Conservation (phyloP, 2,888 invertebrate genomes). For the Alcis repandata region DNA sequence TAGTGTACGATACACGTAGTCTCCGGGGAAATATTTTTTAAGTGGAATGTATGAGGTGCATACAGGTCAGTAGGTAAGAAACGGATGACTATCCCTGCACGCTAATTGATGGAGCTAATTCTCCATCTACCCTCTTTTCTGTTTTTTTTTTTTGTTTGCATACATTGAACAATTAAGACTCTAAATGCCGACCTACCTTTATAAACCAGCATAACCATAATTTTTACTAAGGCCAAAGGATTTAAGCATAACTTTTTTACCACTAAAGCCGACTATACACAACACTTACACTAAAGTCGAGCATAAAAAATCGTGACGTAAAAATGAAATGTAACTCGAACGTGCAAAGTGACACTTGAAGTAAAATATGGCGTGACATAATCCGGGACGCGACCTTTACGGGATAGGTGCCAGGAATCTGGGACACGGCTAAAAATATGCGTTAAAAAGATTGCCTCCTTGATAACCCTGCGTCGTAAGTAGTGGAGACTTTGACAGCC, state of each 20-base stretch:
- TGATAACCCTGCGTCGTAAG: background rate
- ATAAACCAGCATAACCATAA: background rate
- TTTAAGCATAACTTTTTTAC: slow-evolving; percentile 5
- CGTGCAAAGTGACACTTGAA: slow-evolving; percentile 64
- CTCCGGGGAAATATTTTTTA: no score
- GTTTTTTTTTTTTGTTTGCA: no score
- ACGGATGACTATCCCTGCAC: no score
- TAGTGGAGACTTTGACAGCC: background rate
- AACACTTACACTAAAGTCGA: slow-evolving; percentile 37
- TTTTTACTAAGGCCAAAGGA: background rate
- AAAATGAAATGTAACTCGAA: slow-evolving; percentile 63
- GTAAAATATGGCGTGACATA: slow-evolving; percentile 62
- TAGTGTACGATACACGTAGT: no score
- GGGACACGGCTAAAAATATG: slow-evolving; percentile 34
- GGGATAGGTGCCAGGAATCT: slow-evolving; percentile 31
- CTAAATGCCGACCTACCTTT: no score
- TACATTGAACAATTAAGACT: no score
- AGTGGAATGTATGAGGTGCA: no score
- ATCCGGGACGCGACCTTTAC: slow-evolving; percentile 59
- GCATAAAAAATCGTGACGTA: slow-evolving; percentile 54
- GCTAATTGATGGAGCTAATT: no score
- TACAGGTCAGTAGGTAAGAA: no score
- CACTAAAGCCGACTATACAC: slow-evolving; percentile 33
- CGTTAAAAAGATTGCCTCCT: slow-evolving; percentile 30
- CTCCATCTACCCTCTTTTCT: no score